These are phyloP conservation scores for Fragum fragum DNA, from an alignment of 2,888 invertebrate species.

Conservation along the genomic window DNA sequence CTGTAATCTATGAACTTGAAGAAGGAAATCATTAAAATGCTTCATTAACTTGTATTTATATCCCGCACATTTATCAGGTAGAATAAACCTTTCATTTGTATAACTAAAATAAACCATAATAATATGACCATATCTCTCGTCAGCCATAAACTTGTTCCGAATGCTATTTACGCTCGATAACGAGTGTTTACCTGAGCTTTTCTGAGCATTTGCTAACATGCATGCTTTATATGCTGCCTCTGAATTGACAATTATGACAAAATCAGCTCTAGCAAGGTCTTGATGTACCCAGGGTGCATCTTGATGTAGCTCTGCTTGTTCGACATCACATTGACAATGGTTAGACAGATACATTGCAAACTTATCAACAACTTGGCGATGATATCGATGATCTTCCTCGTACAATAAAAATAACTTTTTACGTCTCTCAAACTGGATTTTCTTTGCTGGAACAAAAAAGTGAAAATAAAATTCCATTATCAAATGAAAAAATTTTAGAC, in stretches of 20 bases:
- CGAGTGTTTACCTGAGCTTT: not conserved
- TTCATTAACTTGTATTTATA: conserved; percentile 65
- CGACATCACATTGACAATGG: conserved; percentile 59
- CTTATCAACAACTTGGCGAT: conserved; percentile 48
- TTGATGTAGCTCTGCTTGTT: conserved; percentile 52
- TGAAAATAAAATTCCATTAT: no score
- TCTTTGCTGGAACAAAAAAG: conserved; percentile 43
- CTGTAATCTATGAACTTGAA: conserved; percentile 62
- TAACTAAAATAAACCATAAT: conserved; percentile 66
- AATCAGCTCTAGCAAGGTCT: conserved; percentile 58
- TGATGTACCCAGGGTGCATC: conserved; percentile 64
- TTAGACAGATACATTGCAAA: conserved; percentile 58
- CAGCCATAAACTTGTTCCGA: conserved; percentile 53
- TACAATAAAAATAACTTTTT: conserved; percentile 57
- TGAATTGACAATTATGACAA: conserved; percentile 59
- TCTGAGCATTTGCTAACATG: conserved; percentile 1
- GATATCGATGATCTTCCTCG: conserved; percentile 61
- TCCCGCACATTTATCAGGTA: conserved; percentile 62
- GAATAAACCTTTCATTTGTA: conserved; percentile 51
- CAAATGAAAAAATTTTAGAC: no score
- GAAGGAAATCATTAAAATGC: conserved; percentile 63
- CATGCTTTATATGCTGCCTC: conserved; percentile 50
- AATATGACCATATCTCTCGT: conserved; percentile 59
- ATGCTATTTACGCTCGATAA: conserved; percentile 57
- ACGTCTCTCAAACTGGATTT: conserved; percentile 31